A percentile compares a stretch with the other conserved stretches of the same genome.
Evolutionary conservation across 53 echinoderm and acorn worm genomes (phyloP).

Genomic region (Holothuria scabra): DNA sequence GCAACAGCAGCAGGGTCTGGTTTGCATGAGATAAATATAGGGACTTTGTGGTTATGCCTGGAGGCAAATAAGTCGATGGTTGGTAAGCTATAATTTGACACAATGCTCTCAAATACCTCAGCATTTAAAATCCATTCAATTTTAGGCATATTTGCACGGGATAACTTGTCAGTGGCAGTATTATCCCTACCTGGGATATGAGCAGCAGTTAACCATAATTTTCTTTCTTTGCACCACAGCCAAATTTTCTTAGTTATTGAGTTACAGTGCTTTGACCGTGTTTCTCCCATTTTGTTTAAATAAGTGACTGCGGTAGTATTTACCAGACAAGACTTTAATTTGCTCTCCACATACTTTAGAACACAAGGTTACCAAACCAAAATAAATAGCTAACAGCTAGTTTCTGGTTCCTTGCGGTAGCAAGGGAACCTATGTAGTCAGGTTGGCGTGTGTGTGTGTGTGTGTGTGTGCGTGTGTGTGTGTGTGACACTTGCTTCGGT

Average conservation of each 20-base stretch:
- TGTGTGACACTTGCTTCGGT: too few species aligned
- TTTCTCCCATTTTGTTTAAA: not conserved
- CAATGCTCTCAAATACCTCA: not conserved
- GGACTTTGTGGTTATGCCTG: not conserved
- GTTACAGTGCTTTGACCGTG: not conserved
- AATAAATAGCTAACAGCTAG: too few species aligned
- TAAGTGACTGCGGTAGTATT: too few species aligned
- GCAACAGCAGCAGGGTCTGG: not conserved
- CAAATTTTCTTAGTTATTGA: not conserved
- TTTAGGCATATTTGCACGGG: not conserved
- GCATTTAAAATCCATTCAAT: not conserved
- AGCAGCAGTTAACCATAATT: not conserved
- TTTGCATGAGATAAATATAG: not conserved
- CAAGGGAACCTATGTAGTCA: too few species aligned
- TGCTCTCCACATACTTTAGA: too few species aligned
- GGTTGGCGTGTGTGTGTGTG: too few species aligned
- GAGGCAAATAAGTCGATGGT: constrained; percentile 1
- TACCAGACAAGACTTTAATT: too few species aligned
- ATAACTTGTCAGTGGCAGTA: not conserved
- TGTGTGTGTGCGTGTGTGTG: too few species aligned
- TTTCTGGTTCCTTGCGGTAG: too few species aligned
- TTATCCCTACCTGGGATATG: constrained; percentile 1
- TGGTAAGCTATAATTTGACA: not conserved
- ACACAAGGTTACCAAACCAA: too few species aligned
- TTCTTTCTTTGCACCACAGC: not conserved